Evolutionary conservation across 1,140 invertebrate species (phyloP), one percentile per base, ranked within the genome.

Genomic region (Berghia stephanieae): DNA sequence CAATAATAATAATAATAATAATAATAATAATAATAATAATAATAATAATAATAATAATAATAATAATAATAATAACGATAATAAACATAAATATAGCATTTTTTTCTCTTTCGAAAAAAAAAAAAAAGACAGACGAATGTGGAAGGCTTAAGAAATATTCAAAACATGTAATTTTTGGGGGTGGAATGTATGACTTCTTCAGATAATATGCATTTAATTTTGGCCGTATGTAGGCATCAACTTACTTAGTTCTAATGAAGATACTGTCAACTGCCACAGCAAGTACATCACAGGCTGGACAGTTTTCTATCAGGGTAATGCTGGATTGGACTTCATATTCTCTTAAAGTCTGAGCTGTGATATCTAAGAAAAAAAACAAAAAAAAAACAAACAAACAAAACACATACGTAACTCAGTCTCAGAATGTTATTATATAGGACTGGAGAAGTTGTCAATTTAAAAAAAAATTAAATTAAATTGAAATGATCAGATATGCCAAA

Each of bases 231-330:
- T n/a, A n/a, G n/a, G n/a, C n/a, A n/a, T n/a, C n/a, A n/a, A n/a
- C 43, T 42, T 46, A 70, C 68, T 31, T 34, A 31, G 68, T 70
- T 8, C 40, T 46, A 46, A 70, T 46, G 24, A 70, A 46, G 21
- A 70, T 3, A 13, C 43, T 18, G 46, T 70, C n/a, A 24, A 27
- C 46, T 5, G 68, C 43, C 24, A 70, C 18, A 40, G 68, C 42
- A 70, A 40, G 43, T 27, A 70, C 42, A 70, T 70, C 43, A 40
- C 34, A 6, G 16, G 68, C 40, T 4, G 68, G 68, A 70, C 68
- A 70, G 42, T 70, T 70, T 16, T 70, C 21, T 34, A 70, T 42
- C n/a, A 70, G 46, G 43, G 13, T n/a, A 27, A 70, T 24, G 68
- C 16, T n/a, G 36, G 24, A 46, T 27, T 70, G 13, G 4, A 27